A percentile compares a stretch with the other conserved stretches of the same genome.
Evolutionary conservation across 1,140 invertebrate genomes (phyloP).

Genomic region (Drosophila rufa): DNA sequence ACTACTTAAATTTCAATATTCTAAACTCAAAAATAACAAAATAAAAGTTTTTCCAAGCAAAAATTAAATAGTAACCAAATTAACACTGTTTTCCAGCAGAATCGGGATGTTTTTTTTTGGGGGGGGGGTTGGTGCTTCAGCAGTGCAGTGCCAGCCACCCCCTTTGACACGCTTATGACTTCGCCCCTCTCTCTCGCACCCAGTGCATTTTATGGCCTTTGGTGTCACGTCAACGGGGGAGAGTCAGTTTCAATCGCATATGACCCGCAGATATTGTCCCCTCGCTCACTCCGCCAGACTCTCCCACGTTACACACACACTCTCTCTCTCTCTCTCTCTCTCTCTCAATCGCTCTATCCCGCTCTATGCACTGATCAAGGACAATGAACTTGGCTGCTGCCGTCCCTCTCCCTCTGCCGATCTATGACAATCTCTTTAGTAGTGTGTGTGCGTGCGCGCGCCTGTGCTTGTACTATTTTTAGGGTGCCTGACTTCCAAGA

Average conservation of each 20-base stretch:
- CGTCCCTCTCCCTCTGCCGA: constrained; percentile 13
- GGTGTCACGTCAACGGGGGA: constrained; percentile 31
- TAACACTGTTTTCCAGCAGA: background rate
- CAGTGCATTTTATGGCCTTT: constrained; percentile 4
- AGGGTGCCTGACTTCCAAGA: constrained; percentile 37
- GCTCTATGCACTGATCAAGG: constrained; percentile 28
- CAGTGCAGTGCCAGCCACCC: constrained; percentile 16
- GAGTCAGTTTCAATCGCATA: constrained; percentile 17
- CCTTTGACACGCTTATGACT: constrained; percentile 1
- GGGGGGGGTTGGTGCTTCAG: background rate
- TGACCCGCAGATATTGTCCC: constrained; percentile 3
- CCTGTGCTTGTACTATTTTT: constrained; percentile 41
- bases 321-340: background rate
- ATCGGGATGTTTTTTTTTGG: background rate
- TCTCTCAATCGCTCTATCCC: constrained; percentile 6
- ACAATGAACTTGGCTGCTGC: constrained; percentile 28
- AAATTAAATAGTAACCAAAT: no score
- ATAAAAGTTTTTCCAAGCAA: background rate
- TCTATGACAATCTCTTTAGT: constrained; percentile 27
- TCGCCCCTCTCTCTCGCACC: constrained; percentile 10
- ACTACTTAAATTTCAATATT: no score
- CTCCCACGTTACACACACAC: constrained; percentile 4
- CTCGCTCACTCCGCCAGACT: background rate
- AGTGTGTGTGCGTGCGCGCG: background rate
- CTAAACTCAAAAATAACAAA: no score